A percentile compares a stretch with the other conserved stretches of the same genome.
Evolutionary conservation across 2,888 invertebrate genomes (phyloP).

Genomic region (Steinernema hermaphroditum): DNA sequence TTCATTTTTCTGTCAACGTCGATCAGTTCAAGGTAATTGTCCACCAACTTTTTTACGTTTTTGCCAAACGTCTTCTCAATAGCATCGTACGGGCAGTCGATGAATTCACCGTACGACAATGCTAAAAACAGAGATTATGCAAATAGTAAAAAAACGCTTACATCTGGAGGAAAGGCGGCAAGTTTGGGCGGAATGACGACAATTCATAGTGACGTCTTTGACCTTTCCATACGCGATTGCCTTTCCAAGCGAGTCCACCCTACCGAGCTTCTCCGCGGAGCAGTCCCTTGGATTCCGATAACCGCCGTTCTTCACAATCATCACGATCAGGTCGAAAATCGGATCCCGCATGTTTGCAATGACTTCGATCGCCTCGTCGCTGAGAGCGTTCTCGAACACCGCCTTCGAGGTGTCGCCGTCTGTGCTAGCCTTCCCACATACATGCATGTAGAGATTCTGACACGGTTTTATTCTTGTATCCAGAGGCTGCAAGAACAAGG

Average conservation of each 20-base stretch:
- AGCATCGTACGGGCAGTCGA: too few species aligned
- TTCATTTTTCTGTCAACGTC: too few species aligned
- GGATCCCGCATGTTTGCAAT: background rate
- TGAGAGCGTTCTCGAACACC: background rate
- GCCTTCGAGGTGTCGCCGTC: background rate
- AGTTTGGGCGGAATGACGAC: background rate
- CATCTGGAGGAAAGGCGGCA: background rate
- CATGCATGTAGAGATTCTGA: background rate
- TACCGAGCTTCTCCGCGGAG: background rate
- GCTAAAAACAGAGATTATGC: too few species aligned
- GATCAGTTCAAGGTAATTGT: too few species aligned
- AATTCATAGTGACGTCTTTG: background rate
- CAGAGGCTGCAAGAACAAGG: background rate
- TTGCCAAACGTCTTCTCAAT: too few species aligned
- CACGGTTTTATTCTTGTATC: background rate
- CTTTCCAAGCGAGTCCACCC: background rate
- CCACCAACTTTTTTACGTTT: too few species aligned
- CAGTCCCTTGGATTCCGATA: background rate
- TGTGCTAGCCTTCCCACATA: background rate
- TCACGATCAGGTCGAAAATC: background rate
- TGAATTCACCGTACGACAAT: too few species aligned
- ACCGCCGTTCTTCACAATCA: constrained; percentile 1
- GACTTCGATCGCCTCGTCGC: background rate
- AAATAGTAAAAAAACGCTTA: background rate
- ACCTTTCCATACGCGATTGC: constrained; percentile 7